phyloP scores from a whole-genome alignment of 2,888 invertebrate genomes.

The Xanthia togata region DNA sequence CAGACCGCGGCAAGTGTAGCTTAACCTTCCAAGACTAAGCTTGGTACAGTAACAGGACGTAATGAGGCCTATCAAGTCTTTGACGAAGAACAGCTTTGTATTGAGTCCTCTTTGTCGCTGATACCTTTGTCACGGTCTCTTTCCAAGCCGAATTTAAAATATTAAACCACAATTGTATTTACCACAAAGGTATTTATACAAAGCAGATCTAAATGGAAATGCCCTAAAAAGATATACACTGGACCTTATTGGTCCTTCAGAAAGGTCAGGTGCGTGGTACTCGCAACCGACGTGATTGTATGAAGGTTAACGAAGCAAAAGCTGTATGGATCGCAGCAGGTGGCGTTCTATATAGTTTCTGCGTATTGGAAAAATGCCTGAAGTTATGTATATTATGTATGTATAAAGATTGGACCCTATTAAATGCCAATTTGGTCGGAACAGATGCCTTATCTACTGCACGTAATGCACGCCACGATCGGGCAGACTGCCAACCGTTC shows the following conservation, averaged over 20 bases:
- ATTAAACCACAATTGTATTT: neutral
- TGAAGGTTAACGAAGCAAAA: neutral
- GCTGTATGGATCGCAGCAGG: neutral
- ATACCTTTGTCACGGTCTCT: neutral
- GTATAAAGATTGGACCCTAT: neutral
- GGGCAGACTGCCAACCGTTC: constrained; percentile 30
- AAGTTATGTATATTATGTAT: neutral
- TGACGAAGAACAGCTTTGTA: neutral
- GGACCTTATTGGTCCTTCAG: neutral
- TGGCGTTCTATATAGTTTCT: neutral
- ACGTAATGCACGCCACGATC: neutral
- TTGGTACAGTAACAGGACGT: neutral
- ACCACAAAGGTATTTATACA: neutral
- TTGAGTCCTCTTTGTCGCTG: neutral
- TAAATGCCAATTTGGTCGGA: constrained; percentile 19
- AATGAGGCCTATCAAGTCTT: neutral
- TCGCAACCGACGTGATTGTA: neutral
- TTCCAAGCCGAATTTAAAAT: neutral
- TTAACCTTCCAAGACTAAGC: neutral
- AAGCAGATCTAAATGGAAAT: neutral
- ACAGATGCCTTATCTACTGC: constrained; percentile 25
- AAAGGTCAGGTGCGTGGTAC: neutral
- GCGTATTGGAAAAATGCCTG: neutral
- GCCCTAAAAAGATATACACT: neutral
- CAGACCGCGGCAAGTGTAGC: too few relatives aligned